Conservation (phyloP, 2,113 vertebrate species). For the Spea multiplicata region DNA sequence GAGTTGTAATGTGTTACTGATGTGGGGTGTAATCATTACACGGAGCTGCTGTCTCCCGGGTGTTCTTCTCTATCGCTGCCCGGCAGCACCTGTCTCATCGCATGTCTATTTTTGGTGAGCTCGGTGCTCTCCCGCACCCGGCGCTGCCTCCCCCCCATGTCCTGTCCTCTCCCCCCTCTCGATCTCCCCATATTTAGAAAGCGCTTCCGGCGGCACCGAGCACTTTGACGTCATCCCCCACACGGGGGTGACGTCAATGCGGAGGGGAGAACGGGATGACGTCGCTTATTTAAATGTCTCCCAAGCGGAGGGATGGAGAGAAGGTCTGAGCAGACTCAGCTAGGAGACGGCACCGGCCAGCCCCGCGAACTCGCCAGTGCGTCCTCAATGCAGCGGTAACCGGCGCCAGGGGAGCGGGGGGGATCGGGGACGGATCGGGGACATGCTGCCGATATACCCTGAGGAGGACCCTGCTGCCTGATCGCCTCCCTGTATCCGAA, state of each 20-base stretch:
- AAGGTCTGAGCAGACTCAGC: slow-evolving; percentile 26
- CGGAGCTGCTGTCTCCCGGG: not conserved
- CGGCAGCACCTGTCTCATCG: slow-evolving; percentile 27
- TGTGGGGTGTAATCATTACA: too few relatives aligned
- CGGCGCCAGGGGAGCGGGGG: not conserved
- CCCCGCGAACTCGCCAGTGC: not conserved
- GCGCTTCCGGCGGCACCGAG: slow-evolving; percentile 36
- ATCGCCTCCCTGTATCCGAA: too few relatives aligned
- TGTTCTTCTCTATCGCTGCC: slow-evolving; percentile 11
- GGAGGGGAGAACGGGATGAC: slow-evolving; percentile 43
- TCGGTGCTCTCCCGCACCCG: slow-evolving; percentile 6
- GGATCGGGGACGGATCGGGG: not conserved
- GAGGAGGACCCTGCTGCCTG: too few relatives aligned
- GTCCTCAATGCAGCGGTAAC: slow-evolving; percentile 6
- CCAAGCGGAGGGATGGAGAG: slow-evolving; percentile 38
- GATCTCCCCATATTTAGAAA: slow-evolving; percentile 36
- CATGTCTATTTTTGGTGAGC: slow-evolving; percentile 25
- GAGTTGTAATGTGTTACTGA: too few relatives aligned
- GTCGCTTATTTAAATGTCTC: slow-evolving; percentile 42
- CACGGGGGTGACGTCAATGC: slow-evolving; percentile 42
- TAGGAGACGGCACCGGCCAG: slow-evolving; percentile 16
- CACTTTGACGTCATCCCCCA: slow-evolving; percentile 45
- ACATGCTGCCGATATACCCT: not conserved
- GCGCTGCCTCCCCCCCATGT: not conserved
- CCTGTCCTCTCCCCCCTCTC: slow-evolving; percentile 2